Evolutionary conservation across 2,113 vertebrate genomes (phyloP), one percentile per base, ranked within the genome.

Genomic region (Seriola rivoliana): DNA sequence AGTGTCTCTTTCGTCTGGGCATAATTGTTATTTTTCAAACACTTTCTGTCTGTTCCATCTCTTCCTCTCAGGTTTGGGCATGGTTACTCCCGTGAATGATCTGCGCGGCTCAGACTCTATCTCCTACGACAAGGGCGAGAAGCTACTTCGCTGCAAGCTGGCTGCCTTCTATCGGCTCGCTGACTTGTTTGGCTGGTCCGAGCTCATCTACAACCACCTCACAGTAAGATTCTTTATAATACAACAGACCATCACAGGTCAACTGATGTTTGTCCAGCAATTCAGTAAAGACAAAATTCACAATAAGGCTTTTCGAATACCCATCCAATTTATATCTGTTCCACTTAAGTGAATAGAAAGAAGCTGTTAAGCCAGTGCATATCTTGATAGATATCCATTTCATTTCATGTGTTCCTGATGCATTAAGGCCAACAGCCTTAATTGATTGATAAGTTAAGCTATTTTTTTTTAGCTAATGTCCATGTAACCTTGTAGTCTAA

Each of bases 191-290:
- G 96, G 98, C 78, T 99, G 98, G 98, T 98, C 98, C 44, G 96
- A 99, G 93, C 97, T 99, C 66, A 99, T 99, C 95, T 99, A 99
- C 94, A 99, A 99, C 94, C 98, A 99, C 78, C 96, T 99, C 92
- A 98, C 98, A 57, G 98, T 99, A 95, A 72, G 91, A 81, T 2
- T 44, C 1, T 44, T n/a, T 17, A 17, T 29, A 3, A 34, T 8
- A 4, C 13, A 17, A 19, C 11, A 5, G 1, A 29, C 32, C 36
- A 29, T 29, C 29, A 29, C 29, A 5, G 21, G 65, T 40, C 52
- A 19, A 44, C 54, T 50, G 25, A 52, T 23, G 36, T 46, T 68
- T 10, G 16, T 50, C 25, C 54, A 60, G 55, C 46, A 46, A 46
- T 46, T 46, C 44, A 58, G 3, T 40, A 36, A 48, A 7, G 32